phyloP scores from a whole-genome alignment of 2,888 invertebrate genomes.

The Andrena dorsata region DNA sequence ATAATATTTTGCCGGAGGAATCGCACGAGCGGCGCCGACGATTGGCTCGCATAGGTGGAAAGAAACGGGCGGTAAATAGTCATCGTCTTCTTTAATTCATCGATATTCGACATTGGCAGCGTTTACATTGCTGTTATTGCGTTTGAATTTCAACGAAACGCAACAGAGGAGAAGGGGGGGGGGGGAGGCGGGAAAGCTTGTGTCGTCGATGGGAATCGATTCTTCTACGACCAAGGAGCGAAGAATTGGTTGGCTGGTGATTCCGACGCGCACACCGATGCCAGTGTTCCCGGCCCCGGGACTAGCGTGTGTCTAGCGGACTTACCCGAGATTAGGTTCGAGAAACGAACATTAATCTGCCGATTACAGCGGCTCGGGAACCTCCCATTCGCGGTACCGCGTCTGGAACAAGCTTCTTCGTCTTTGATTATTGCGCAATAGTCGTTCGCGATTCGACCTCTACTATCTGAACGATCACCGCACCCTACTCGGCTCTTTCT shows the following conservation, averaged over 20 bases:
- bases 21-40: not conserved
- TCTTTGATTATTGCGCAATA: conserved; percentile 81
- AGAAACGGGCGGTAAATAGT: too few species aligned
- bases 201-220: conserved; percentile 44
- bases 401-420: conserved; percentile 79
- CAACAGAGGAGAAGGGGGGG: conserved; percentile 18
- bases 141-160: not conserved
- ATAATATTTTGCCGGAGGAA: not conserved
- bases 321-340: conserved; percentile 73
- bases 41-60: not conserved
- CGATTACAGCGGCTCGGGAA: conserved; percentile 83
- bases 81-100: too few species aligned
- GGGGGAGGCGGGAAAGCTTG: not conserved
- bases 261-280: conserved; percentile 56
- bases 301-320: conserved; percentile 66
- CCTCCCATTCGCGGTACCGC: conserved; percentile 83
- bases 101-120: too few species aligned
- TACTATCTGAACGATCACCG: conserved; percentile 37
- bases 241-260: conserved; percentile 26
- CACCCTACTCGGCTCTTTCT: conserved; percentile 26
- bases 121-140: too few species aligned
- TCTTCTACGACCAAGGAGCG: not conserved
- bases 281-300: conserved; percentile 16
- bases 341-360: conserved; percentile 83
- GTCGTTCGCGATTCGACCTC: conserved; percentile 70